Evolutionary conservation across 2,888 invertebrate genomes (phyloP).

Genomic region (Tineola bisselliella): DNA sequence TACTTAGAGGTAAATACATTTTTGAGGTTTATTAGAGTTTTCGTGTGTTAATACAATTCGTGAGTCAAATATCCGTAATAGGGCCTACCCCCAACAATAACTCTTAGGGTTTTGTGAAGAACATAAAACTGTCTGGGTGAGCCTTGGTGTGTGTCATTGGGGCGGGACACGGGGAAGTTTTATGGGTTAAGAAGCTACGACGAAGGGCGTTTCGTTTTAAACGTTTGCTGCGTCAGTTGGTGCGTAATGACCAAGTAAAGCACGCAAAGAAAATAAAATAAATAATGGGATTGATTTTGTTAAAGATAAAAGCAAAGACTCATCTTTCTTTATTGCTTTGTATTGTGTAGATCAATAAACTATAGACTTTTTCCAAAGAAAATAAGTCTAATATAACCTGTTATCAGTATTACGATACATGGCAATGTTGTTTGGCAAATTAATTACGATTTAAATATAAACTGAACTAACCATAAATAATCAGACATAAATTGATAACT

Average conservation of each 20-base stretch:
- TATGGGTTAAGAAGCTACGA: slow-evolving; percentile 26
- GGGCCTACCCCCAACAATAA: neutral
- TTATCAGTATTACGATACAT: too few relatives aligned
- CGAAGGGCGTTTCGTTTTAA: slow-evolving; percentile 7
- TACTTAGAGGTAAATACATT: too few relatives aligned
- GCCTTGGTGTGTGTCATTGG: slow-evolving; percentile 31
- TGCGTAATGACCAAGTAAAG: slow-evolving; percentile 2
- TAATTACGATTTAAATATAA: too few relatives aligned
- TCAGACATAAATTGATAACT: too few relatives aligned
- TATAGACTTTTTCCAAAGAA: too few relatives aligned
- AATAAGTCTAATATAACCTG: too few relatives aligned
- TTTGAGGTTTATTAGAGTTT: too few relatives aligned
- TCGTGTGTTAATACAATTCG: neutral
- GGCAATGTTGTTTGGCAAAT: too few relatives aligned
- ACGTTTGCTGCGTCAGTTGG: slow-evolving; percentile 4
- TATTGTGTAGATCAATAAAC: too few relatives aligned
- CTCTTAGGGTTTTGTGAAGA: neutral
- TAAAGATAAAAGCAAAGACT: neutral
- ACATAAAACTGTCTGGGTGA: slow-evolving; percentile 41
- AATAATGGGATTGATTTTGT: neutral
- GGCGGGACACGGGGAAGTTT: slow-evolving; percentile 46
- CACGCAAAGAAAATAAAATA: neutral
- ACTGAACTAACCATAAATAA: too few relatives aligned
- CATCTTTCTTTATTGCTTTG: too few relatives aligned
- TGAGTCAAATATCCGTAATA: neutral